Percentiles rank a stretch among this genome's conserved stretches.
These are phyloP conservation scores for Cotesia chilonis DNA, from an alignment of 1,140 invertebrate species.

Conservation along the genomic window DNA sequence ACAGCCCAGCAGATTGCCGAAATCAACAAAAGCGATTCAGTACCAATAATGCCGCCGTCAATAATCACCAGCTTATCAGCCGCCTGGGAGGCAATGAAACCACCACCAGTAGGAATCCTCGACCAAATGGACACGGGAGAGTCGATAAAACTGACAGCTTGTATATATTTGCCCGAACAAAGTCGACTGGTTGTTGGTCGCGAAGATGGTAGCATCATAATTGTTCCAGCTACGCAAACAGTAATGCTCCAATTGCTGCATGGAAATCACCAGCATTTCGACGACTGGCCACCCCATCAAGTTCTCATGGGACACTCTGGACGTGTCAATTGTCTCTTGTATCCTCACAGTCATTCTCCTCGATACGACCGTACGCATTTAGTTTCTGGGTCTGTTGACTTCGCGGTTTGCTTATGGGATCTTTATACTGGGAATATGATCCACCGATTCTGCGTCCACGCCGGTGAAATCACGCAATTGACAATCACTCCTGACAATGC, in stretches of 20 bases:
- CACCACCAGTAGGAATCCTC: slow-evolving; percentile 87
- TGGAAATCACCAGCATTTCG: slow-evolving; percentile 87
- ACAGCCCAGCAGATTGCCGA: slow-evolving; percentile 73
- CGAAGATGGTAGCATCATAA: slow-evolving; percentile 96
- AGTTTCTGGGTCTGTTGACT: slow-evolving; percentile 96
- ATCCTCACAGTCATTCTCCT: slow-evolving; percentile 91
- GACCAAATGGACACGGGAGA: slow-evolving; percentile 84
- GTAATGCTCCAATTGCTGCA: slow-evolving; percentile 93
- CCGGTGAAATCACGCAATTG: slow-evolving; percentile 89
- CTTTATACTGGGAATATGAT: slow-evolving; percentile 88
- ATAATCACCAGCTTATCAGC: slow-evolving; percentile 81
- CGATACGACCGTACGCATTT: slow-evolving; percentile 92
- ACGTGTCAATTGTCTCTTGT: slow-evolving; percentile 93
- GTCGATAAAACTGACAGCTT: slow-evolving; percentile 84
- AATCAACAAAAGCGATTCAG: slow-evolving; percentile 60
- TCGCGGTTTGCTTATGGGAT: slow-evolving; percentile 98
- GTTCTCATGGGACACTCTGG: slow-evolving; percentile 90
- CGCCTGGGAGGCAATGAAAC: slow-evolving; percentile 87
- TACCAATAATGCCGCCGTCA: slow-evolving; percentile 71
- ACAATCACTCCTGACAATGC: slow-evolving; percentile 92
- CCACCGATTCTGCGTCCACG: slow-evolving; percentile 97
- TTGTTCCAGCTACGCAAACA: slow-evolving; percentile 94
- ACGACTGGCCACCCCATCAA: slow-evolving; percentile 91
- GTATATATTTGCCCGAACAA: slow-evolving; percentile 92
- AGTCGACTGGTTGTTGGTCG: slow-evolving; percentile 93